phyloP scores from a whole-genome alignment of 2,797 vertebrate species.

The Manis javanica region DNA sequence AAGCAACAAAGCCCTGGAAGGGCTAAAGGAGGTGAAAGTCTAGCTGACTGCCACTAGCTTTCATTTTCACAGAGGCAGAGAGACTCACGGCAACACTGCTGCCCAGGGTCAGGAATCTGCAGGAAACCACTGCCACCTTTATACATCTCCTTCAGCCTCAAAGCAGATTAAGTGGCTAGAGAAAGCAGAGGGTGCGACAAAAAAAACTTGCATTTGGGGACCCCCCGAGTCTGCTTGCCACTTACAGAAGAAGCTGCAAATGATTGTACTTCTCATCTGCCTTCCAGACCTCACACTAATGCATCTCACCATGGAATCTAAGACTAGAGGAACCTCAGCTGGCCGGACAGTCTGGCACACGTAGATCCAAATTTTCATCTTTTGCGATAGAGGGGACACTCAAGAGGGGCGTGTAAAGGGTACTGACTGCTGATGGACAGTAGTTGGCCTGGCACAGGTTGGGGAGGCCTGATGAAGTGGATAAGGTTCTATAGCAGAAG shows the following conservation, averaged over 20 bases:
- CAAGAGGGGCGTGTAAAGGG: neutral
- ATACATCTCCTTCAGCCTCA: neutral
- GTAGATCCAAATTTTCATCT: neutral
- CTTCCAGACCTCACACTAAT: neutral
- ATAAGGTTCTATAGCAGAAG: neutral
- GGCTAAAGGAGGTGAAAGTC: neutral
- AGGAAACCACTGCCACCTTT: neutral
- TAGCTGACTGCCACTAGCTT: neutral
- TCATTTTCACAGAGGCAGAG: conserved; percentile 21
- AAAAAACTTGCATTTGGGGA: neutral
- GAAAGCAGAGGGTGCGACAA: neutral
- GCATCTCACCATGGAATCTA: neutral
- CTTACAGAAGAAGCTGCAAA: neutral
- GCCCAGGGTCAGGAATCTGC: neutral
- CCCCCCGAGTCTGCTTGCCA: neutral
- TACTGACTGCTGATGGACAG: neutral
- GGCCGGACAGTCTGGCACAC: neutral
- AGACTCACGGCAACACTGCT: neutral
- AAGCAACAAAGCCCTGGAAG: neutral
- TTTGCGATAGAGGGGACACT: neutral
- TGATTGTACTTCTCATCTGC: neutral
- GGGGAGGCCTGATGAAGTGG: neutral
- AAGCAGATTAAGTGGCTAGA: neutral
- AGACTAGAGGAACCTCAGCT: neutral
- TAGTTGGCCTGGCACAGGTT: neutral